Percentiles rank a stretch among this genome's conserved stretches.
These are phyloP conservation scores for Onychomys arenicola DNA, from an alignment of 2,797 vertebrate species.

Conservation along the genomic window DNA sequence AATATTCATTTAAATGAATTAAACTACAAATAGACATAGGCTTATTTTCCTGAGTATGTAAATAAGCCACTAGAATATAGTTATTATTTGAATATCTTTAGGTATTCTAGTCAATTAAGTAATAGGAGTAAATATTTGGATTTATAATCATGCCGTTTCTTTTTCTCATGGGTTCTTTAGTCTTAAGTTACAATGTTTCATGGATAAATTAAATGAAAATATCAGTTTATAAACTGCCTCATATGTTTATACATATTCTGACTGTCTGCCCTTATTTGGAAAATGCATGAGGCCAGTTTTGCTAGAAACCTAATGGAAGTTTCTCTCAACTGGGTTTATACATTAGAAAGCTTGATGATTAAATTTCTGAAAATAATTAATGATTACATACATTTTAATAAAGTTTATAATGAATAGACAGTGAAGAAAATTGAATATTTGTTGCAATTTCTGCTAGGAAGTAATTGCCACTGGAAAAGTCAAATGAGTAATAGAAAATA, in stretches of 20 bases:
- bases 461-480: not conserved
- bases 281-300: not conserved
- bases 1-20: conserved; percentile 51
- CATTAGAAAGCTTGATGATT: not conserved
- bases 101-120: conserved; percentile 34
- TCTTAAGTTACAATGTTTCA: not conserved
- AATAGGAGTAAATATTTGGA: conserved; percentile 37
- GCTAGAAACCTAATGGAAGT: not conserved
- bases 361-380: conserved; percentile 20
- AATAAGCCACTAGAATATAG: conserved; percentile 41
- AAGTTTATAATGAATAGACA: not conserved
- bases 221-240: not conserved
- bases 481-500: not conserved
- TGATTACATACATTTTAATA: not conserved
- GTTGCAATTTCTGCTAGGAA: not conserved
- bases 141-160: not conserved
- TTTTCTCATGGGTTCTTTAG: not conserved
- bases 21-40: conserved; percentile 47
- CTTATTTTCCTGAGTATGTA: conserved; percentile 31
- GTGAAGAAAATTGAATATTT: not conserved
- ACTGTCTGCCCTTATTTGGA: not conserved
- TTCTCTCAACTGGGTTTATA: conserved; percentile 16
- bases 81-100: conserved; percentile 59
- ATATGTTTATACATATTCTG: not conserved
- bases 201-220: not conserved